Percentiles rank a stretch among this genome's conserved stretches.
Evolutionary conservation across 2,888 invertebrate genomes (phyloP).

Genomic region (Catocala fraxini): DNA sequence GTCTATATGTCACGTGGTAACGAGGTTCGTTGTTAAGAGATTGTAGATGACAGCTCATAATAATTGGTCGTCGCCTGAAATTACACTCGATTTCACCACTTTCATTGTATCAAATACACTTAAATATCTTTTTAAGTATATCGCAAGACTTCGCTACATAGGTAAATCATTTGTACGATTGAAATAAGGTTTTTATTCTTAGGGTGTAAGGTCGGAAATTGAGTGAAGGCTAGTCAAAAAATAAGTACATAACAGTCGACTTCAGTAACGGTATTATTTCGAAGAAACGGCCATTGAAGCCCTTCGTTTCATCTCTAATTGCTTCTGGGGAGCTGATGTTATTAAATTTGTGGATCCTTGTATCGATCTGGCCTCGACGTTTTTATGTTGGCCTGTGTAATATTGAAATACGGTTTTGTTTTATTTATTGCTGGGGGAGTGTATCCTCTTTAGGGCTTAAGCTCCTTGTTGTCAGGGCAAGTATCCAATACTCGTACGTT

Average conservation of each 20-base stretch:
- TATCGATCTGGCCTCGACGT: constrained; percentile 44
- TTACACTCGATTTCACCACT: constrained; percentile 44
- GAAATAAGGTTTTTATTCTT: constrained; percentile 18
- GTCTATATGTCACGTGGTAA: constrained; percentile 35
- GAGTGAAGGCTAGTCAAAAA: constrained; percentile 29
- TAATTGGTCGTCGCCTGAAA: constrained; percentile 37
- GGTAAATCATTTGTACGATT: constrained; percentile 15
- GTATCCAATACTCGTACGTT: constrained; percentile 19
- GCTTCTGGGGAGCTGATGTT: constrained; percentile 63
- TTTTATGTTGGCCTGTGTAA: constrained; percentile 42
- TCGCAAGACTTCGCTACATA: constrained; percentile 24
- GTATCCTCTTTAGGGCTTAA: constrained; percentile 34
- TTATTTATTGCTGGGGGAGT: constrained; percentile 40
- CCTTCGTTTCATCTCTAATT: constrained; percentile 68
- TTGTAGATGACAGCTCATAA: constrained; percentile 34
- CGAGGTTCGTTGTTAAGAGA: constrained; percentile 32
- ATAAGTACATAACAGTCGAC: constrained; percentile 34
- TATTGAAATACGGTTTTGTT: constrained; percentile 46
- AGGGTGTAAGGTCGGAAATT: constrained; percentile 41
- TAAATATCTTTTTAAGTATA: constrained; percentile 27
- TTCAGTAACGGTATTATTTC: constrained; percentile 53
- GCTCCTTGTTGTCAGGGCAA: constrained; percentile 14
- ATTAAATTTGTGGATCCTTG: constrained; percentile 56
- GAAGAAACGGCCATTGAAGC: constrained; percentile 59
- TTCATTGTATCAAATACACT: constrained; percentile 40